Base-by-base conservation (phyloP, 2,888 invertebrate genomes). In the Orthosia cruda region DNA sequence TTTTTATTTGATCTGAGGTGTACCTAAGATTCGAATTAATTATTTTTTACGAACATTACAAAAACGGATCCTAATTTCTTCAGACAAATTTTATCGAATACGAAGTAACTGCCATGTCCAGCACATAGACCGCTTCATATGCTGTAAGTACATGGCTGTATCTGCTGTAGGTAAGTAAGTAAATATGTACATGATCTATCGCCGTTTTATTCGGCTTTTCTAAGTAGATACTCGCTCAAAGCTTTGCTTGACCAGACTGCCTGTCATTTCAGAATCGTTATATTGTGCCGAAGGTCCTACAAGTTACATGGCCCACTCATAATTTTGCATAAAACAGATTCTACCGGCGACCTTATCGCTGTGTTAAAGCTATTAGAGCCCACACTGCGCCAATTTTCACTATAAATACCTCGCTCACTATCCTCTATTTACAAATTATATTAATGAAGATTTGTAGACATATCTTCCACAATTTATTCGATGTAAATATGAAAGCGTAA, bases 321-420 rank as follows among this genome's bases (percentile, higher is more conserved):
- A 18, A 61, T 20, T 58, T 58, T 23, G 49, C 54, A 4, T 20
- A 59, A 23, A n/a, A 12, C 20, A 47, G 18, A 57, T 47, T 65
- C 45, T 32, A n/a, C 13, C 62, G 59, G 63, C 78, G 73, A 67
- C 45, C 13, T 63, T 63, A 81, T 74, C 52, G 50, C 55, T 45
- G 40, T 61, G 20, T 26, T 73, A 95, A 92, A 69, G 59, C 69
- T 59, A 55, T 73, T 52, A 47, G 32, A 57, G 9, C 63, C 50
- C 73, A 58, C 55, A 66, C 52, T 70, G 71, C 32, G 74, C 62
- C 71, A 74, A 75, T 67, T 67, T 49, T 49, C 32, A 58, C 49
- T 71, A 57, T 62, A 54, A 72, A 64, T 57, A 68, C 16, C 57
- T 49, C 40, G 40, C 72, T 50, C 9, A 67, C 55, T 50, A 49